These are phyloP conservation scores for Lepilemur septentrionalis DNA, from an alignment of 2,797 vertebrate genomes.

Conservation along the genomic window DNA sequence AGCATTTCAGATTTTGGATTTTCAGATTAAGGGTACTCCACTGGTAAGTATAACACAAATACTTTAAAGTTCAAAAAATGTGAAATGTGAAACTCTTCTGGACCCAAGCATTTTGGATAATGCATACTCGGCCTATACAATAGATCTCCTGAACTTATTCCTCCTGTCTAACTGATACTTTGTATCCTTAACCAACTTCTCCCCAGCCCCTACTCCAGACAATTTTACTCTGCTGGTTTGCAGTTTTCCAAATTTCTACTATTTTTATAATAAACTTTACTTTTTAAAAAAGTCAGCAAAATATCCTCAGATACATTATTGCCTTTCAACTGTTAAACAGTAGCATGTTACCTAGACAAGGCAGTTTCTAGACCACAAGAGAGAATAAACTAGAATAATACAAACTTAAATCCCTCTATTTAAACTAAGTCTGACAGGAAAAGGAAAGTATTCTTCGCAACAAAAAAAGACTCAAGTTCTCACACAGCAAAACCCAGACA, in stretches of 20 bases:
- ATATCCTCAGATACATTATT: background rate
- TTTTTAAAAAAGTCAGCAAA: slow-evolving; percentile 5
- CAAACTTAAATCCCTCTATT: background rate
- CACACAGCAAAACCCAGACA: background rate
- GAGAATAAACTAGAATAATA: background rate
- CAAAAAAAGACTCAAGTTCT: slow-evolving; percentile 8
- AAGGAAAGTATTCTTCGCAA: background rate
- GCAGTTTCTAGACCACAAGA: background rate
- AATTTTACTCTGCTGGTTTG: background rate
- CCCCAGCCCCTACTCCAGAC: background rate
- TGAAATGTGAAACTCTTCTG: background rate
- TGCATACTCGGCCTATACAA: background rate
- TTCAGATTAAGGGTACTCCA: background rate
- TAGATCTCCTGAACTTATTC: background rate
- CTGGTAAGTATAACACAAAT: background rate
- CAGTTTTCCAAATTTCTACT: background rate
- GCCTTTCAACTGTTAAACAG: background rate
- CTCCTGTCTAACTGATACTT: background rate
- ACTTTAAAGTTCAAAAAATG: background rate
- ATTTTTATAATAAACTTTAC: background rate
- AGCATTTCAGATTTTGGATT: background rate
- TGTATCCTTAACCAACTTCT: background rate
- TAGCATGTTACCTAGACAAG: background rate
- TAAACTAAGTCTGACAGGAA: background rate
- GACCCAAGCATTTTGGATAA: background rate